phyloP scores from a whole-genome alignment of 2,113 vertebrate species.

The Ceyx melanurus region DNA sequence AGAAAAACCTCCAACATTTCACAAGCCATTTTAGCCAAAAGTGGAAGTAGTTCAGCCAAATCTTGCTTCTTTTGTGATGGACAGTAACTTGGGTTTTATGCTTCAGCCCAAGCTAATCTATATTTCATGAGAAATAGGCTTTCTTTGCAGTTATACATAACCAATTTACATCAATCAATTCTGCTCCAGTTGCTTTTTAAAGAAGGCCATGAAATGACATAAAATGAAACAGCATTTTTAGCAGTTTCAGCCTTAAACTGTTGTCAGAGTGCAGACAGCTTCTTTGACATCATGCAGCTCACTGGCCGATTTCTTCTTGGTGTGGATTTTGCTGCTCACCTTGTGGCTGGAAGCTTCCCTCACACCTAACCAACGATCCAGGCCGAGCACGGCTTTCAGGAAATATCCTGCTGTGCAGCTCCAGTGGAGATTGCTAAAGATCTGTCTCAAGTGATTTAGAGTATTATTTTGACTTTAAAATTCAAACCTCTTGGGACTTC shows the following conservation, averaged over 20 bases:
- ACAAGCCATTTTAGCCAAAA: not conserved
- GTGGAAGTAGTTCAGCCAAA: not conserved
- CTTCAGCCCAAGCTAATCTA: not conserved
- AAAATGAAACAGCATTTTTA: slow-evolving; percentile 13
- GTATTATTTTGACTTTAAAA: not conserved
- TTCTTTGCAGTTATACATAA: not conserved
- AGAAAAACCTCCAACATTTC: not conserved
- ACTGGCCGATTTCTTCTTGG: not conserved
- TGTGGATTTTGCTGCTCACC: not conserved
- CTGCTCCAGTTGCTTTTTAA: slow-evolving; percentile 23
- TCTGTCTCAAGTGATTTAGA: not conserved
- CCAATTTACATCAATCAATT: not conserved
- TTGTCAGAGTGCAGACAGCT: slow-evolving; percentile 17
- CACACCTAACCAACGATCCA: not conserved
- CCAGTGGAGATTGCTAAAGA: not conserved
- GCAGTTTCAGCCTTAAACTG: slow-evolving; percentile 5
- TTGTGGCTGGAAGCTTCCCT: not conserved
- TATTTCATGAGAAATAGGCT: not conserved
- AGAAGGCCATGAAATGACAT: not conserved
- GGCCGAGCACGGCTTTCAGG: not conserved
- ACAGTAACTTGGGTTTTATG: not conserved
- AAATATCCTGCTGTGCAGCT: not conserved
- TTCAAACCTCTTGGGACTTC: not conserved
- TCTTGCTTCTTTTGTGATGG: not conserved
- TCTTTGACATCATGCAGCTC: not conserved